A percentile compares a stretch with the other conserved stretches of the same genome.
These are phyloP conservation scores for Peromyscus aztecus DNA, from an alignment of 2,797 vertebrate genomes.

Conservation along the genomic window DNA sequence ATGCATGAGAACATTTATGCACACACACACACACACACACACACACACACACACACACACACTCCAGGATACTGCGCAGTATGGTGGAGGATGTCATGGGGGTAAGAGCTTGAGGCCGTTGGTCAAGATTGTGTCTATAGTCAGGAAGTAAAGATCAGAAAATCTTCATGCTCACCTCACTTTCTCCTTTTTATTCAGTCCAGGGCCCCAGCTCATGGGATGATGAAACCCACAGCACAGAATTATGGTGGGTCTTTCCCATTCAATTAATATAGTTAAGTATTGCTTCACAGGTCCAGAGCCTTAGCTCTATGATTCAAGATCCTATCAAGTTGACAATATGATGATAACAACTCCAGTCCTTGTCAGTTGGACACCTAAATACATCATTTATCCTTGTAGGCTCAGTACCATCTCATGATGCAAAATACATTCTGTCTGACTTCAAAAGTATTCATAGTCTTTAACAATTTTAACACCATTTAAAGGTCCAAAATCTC, in stretches of 20 bases:
- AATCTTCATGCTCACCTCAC: neutral
- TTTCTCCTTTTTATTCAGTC: neutral
- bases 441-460: neutral
- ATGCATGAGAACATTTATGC: neutral
- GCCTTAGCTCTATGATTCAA: neutral
- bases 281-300: neutral
- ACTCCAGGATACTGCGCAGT: neutral
- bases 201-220: neutral
- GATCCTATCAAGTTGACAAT: neutral
- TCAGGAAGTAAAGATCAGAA: neutral
- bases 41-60: neutral
- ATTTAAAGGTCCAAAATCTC: neutral
- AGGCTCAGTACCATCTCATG: neutral
- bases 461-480: neutral
- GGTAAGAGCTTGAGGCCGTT: neutral
- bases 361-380: neutral
- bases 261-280: neutral
- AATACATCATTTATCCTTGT: neutral
- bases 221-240: neutral
- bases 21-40: neutral
- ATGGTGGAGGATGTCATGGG: neutral
- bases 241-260: neutral
- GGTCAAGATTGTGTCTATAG: neutral
- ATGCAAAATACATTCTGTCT: neutral
- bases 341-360: neutral